Evolutionary conservation across 2,797 vertebrate species (phyloP).

Genomic region (Parauchenoglanis ngamensis): DNA sequence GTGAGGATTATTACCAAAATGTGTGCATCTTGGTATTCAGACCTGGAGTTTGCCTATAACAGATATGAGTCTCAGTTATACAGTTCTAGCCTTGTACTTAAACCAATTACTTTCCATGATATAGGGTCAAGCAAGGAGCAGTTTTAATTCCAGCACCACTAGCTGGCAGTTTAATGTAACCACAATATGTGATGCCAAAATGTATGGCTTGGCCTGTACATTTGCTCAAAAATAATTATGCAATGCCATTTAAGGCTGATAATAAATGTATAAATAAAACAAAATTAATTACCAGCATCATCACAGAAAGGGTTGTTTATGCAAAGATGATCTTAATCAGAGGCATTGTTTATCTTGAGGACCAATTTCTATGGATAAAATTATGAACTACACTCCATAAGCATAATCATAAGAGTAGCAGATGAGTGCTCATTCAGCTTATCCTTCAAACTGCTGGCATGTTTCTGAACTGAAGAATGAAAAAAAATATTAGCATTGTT

Average conservation of each 20-base stretch:
- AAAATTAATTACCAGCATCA: conserved; percentile 6
- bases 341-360: conserved; percentile 16
- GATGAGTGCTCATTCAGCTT: background rate
- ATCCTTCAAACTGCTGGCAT: background rate
- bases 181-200: background rate
- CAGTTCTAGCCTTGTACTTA: background rate
- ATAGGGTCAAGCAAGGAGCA: background rate
- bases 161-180: background rate
- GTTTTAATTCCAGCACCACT: background rate
- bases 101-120: background rate
- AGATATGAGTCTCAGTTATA: background rate
- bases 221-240: background rate
- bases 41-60: background rate
- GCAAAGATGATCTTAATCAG: conserved; percentile 9
- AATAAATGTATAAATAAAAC: background rate
- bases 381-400: background rate
- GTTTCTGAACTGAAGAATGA: background rate
- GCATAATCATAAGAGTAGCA: background rate
- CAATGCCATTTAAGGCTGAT: background rate
- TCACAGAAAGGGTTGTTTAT: background rate
- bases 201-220: background rate
- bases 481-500: background rate
- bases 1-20: background rate
- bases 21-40: background rate
- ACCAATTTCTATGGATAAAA: conserved; percentile 4